Base-by-base conservation (phyloP, 2,113 vertebrate genomes). In the Okapia johnstoni region DNA sequence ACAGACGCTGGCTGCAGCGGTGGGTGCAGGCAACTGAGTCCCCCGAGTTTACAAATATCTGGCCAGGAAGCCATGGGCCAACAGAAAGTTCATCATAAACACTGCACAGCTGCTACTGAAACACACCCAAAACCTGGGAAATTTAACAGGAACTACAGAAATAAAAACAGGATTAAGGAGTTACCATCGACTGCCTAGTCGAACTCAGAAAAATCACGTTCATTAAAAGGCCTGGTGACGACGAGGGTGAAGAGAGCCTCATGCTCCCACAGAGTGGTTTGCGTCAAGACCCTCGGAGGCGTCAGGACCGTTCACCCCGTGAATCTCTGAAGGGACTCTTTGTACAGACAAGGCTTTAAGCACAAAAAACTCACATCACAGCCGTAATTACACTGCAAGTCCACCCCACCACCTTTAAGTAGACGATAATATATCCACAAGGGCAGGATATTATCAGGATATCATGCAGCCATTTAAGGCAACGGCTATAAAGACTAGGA, bases 1-100 rank as follows among this genome's bases (percentile, higher is more conserved):
- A 46, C 6, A 0, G 26, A 26, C 0, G 2, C 25, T 7, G 11
- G 52, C 2, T 0, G 19, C 28, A 17, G 6, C 28, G 0, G 3
- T 2, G 8, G 15, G 15, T 2, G 6, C 25, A 1, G 16, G 9
- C 17, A 40, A 1, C 57, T 1, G 6, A 28, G 3, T 15, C 48
- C 1, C 85, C 16, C 12, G 2, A 13, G 46, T 6, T n/a, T 13
- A 26, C 60, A n/a, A 25, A n/a, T 43, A 15, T 25, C 21, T 46
- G 16, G 9, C 43, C 1, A 1, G 12, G 73, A 26, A 61, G 30
- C 55, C 13, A 3, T 0, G 7, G 5, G 7, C 15, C 19, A 5
- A 76, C 3, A 16, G 48, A 40, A 54, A 77, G 25, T 12, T 61
- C 43, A 79, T 2, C 55, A 6, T 60, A 61, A 43, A 43, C 6